Conservation (phyloP, 2,797 vertebrate genomes). For the Falco rusticolus region DNA sequence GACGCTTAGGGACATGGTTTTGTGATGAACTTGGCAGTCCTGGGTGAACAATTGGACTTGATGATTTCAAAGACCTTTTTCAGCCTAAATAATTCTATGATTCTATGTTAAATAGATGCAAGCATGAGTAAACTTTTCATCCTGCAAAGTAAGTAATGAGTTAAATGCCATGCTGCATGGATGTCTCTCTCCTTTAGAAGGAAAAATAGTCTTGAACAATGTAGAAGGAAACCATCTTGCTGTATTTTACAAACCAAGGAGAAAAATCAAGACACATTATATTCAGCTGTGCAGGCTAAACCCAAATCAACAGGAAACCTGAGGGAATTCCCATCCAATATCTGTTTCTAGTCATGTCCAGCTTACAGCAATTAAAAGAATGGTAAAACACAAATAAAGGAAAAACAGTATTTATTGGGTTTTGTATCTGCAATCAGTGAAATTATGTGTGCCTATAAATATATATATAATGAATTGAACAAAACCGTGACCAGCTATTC, state of each 20-base stretch:
- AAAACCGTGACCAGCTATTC: not conserved
- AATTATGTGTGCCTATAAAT: not conserved
- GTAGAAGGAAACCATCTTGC: not conserved
- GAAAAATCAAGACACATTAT: not conserved
- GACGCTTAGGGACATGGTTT: too few relatives aligned
- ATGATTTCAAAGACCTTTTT: too few relatives aligned
- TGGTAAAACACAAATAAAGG: not conserved
- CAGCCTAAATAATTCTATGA: too few relatives aligned
- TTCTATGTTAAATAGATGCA: not conserved
- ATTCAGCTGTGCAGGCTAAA: not conserved
- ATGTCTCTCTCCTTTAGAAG: not conserved
- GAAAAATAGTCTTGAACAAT: not conserved
- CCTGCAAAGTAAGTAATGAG: not conserved
- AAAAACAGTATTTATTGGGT: not conserved
- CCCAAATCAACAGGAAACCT: not conserved
- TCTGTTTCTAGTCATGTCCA: not conserved
- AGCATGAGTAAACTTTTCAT: not conserved
- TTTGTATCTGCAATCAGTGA: not conserved
- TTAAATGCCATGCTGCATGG: not conserved
- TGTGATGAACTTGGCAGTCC: too few relatives aligned
- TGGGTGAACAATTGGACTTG: too few relatives aligned
- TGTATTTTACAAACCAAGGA: not conserved
- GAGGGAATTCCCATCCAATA: not conserved
- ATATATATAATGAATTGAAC: not conserved
- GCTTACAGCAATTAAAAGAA: not conserved